A percentile compares a stretch with the other conserved stretches of the same genome.
Conservation (phyloP, 2,888 invertebrate genomes). For the Parnassius mnemosyne region DNA sequence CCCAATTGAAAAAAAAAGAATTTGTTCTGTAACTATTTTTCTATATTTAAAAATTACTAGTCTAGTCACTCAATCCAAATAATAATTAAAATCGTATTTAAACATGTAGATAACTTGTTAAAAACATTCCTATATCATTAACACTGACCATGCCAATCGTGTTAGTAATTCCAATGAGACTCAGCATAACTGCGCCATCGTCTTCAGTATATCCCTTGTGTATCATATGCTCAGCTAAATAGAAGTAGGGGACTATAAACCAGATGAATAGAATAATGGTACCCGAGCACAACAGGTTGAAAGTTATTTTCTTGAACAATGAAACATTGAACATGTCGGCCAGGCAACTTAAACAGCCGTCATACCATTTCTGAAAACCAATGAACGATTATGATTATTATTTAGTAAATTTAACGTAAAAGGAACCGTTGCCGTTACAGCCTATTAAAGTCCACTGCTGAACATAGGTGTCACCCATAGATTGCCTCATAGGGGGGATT, state of each 20-base stretch:
- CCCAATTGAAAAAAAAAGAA: too few relatives aligned
- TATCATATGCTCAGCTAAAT: conserved; percentile 91
- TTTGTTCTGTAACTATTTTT: too few relatives aligned
- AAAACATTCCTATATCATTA: neutral
- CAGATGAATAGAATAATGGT: conserved; percentile 94
- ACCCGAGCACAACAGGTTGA: conserved; percentile 89
- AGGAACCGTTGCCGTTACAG: too few relatives aligned
- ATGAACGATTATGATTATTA: too few relatives aligned
- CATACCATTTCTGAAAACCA: conserved; percentile 66
- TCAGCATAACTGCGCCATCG: conserved; percentile 89
- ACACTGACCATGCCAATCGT: conserved; percentile 91
- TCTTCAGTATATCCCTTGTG: conserved; percentile 84
- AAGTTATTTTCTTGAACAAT: conserved; percentile 88
- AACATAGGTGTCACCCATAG: too few relatives aligned
- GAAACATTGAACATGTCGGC: conserved; percentile 85
- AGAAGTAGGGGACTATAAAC: conserved; percentile 98
- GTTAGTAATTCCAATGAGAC: conserved; percentile 93
- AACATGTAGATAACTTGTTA: too few relatives aligned
- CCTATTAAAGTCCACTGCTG: too few relatives aligned
- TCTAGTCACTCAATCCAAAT: too few relatives aligned
- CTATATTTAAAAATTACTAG: too few relatives aligned
- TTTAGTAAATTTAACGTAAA: too few relatives aligned
- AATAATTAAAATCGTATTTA: too few relatives aligned
- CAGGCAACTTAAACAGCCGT: conserved; percentile 59
- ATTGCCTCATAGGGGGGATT: too few relatives aligned